Conservation (phyloP, 2,113 vertebrate genomes). For the Urocynchramus pylzowi region DNA sequence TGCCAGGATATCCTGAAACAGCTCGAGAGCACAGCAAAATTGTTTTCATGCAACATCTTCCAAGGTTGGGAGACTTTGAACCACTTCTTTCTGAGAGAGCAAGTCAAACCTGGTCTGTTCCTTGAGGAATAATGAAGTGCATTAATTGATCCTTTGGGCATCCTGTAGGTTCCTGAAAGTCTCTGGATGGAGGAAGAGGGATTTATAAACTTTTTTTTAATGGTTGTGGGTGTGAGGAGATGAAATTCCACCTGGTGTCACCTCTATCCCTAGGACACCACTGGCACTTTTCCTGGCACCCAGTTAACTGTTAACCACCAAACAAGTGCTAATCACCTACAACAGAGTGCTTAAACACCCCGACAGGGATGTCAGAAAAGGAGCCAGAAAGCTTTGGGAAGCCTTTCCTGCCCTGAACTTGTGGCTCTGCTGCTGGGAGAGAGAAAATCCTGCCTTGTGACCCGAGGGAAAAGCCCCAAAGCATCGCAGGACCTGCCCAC, state of each 20-base stretch:
- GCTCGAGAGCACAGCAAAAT: neutral
- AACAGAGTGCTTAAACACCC: neutral
- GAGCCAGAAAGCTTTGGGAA: neutral
- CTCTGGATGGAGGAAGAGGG: neutral
- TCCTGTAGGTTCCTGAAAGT: neutral
- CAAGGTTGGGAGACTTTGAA: neutral
- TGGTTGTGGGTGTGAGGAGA: neutral
- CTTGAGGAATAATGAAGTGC: neutral
- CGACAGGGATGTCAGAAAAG: rapidly evolving
- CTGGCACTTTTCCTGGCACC: neutral
- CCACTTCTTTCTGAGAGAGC: neutral
- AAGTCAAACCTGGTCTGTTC: neutral
- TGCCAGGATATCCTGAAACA: neutral
- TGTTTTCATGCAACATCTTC: neutral
- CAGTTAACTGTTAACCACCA: neutral
- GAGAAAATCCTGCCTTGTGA: neutral
- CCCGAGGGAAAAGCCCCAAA: rapidly evolving
- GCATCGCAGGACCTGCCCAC: neutral
- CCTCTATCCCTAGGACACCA: neutral
- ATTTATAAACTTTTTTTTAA: neutral
- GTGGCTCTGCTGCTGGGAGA: neutral
- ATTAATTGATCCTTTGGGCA: neutral
- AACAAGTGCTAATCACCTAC: neutral
- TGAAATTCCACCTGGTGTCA: neutral
- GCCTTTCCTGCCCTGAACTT: neutral